phyloP scores from a whole-genome alignment of 92 coral and sea anemone genomes.

The Chrysogorgia sp. region DNA sequence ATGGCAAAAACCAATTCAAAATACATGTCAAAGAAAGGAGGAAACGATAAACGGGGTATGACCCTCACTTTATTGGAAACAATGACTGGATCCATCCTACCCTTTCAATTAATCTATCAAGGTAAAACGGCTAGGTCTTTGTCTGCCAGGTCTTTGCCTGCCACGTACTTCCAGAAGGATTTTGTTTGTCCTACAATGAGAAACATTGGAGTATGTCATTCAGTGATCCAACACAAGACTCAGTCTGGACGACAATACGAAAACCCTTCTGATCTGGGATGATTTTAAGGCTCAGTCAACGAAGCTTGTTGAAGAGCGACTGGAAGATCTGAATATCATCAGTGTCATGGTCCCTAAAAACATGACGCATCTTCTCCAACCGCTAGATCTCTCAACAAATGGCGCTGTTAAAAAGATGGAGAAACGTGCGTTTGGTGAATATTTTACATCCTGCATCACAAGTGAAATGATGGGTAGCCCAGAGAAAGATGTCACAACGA shows the following conservation, averaged over 20 bases:
- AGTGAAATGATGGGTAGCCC: slow-evolving; percentile 62
- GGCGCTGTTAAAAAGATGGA: slow-evolving; percentile 66
- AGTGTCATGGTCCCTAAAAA: slow-evolving; percentile 64
- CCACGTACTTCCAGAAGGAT: slow-evolving; percentile 65
- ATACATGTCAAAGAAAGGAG: slow-evolving; percentile 64
- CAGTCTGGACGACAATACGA: slow-evolving; percentile 58
- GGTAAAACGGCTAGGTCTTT: slow-evolving; percentile 65
- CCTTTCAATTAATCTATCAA: slow-evolving; percentile 63
- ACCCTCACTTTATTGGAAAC: slow-evolving; percentile 60
- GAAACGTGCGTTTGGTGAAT: slow-evolving; percentile 66
- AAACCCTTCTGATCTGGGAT: slow-evolving; percentile 66
- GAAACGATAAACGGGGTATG: slow-evolving; percentile 65
- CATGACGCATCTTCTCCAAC: slow-evolving; percentile 70
- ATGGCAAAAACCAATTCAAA: slow-evolving; percentile 65
- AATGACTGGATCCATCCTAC: slow-evolving; percentile 60
- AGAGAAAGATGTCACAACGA: slow-evolving; percentile 62
- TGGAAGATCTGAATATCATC: slow-evolving; percentile 52
- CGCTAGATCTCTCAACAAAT: slow-evolving; percentile 64
- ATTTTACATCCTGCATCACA: slow-evolving; percentile 66
- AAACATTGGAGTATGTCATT: slow-evolving; percentile 64
- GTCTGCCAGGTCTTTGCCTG: slow-evolving; percentile 49
- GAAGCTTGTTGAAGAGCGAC: slow-evolving; percentile 36
- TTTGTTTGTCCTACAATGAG: slow-evolving; percentile 61
- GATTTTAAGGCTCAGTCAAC: slow-evolving; percentile 57
- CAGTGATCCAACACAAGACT: slow-evolving; percentile 57